These are phyloP conservation scores for Fopius arisanus DNA, from an alignment of 1,140 invertebrate species.

Conservation along the genomic window DNA sequence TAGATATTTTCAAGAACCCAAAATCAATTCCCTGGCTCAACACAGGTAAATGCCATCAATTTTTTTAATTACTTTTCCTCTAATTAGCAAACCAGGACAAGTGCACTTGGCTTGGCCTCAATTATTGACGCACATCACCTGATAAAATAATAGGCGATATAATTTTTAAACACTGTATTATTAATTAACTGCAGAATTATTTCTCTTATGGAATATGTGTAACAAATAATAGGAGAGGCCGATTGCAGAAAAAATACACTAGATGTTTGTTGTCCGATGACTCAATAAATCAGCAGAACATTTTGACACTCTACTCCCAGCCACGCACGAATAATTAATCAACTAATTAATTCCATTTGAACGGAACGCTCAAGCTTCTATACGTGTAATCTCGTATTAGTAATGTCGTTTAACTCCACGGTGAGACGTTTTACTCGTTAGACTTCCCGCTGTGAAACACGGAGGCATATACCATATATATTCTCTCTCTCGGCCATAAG, in stretches of 20 bases:
- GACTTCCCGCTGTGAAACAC: neutral
- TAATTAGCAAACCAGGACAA: too few relatives aligned
- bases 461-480: neutral
- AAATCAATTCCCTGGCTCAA: too few relatives aligned
- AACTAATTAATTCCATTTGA: constrained; percentile 14
- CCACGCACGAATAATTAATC: neutral
- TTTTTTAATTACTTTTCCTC: too few relatives aligned
- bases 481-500: neutral
- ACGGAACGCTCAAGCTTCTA: neutral
- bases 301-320: neutral
- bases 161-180: too few relatives aligned
- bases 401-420: neutral
- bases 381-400: neutral
- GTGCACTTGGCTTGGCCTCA: too few relatives aligned
- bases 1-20: too few relatives aligned
- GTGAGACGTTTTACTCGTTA: neutral
- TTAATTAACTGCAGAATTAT: too few relatives aligned
- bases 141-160: too few relatives aligned
- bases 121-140: too few relatives aligned
- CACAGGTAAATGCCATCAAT: too few relatives aligned
- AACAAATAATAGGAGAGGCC: neutral
- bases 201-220: too few relatives aligned
- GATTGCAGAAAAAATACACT: neutral
- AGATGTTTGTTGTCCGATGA: neutral
- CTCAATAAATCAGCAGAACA: neutral